Base-by-base conservation (phyloP, 92 coral and sea anemone genomes). In the Blastomussa wellsi region DNA sequence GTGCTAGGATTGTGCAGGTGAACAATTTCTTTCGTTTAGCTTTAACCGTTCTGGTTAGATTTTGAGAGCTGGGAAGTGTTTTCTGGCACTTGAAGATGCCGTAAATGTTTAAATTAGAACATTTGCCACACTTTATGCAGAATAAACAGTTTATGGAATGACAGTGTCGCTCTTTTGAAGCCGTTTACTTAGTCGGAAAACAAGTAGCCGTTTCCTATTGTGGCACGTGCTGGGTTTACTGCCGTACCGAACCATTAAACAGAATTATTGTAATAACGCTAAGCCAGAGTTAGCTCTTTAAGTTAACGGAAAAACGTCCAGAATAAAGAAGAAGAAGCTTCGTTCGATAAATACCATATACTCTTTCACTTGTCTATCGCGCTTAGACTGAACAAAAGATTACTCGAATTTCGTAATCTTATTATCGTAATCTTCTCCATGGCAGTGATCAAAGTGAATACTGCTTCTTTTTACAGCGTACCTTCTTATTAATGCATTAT, bases 131-230 rank as follows among this genome's bases (percentile, higher is more conserved):
- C 86, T 82, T 70, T 52, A 52, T 37, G 52, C 62, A 47, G 42
- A 81, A 81, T 81, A 70, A 81, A 72, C 59, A 72, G 69, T 35
- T 38, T 36, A 52, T 82, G 55, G 66, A 52, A 82, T 70, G 69
- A 52, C 86, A 82, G 26, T 71, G 86, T 82, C 69, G 86, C 78
- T 79, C 83, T 59, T 79, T 60, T 79, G 22, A 79, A 79, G 57
- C 74, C 72, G 47, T 79, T 60, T 79, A 79, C 72, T 37, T 37
- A 60, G 83, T 79, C 37, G 42, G 55, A 19, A 28, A n/a, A 60
- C 39, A 41, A 60, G 73, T 39, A 79, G 72, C 73, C 38, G 42
- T 36, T 7, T 64, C 38, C 16, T 51, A 32, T 48, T 49, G 37
- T 14, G 29, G 32, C 83, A 79, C 83, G 83, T 64, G 83, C 83